Conservation (phyloP, 2,888 invertebrate genomes). For the Dusona sp. region DNA sequence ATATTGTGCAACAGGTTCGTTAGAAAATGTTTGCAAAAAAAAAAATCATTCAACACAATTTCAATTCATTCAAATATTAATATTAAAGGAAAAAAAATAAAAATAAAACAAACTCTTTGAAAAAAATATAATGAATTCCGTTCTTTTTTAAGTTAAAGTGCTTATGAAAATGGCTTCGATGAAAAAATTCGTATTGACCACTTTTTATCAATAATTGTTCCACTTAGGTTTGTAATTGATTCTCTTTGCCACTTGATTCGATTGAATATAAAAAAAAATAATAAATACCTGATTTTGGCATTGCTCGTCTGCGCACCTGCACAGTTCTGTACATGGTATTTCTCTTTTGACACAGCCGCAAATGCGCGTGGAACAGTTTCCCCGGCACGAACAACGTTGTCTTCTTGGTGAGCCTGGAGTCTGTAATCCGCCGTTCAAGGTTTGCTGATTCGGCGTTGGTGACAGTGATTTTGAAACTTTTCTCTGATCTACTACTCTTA, state of each 20-base stretch:
- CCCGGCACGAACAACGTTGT: conserved; percentile 44
- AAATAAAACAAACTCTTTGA: too few relatives aligned
- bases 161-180: background rate
- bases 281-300: conserved; percentile 58
- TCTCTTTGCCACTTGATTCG: background rate
- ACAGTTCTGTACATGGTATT: conserved; percentile 30
- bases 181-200: background rate
- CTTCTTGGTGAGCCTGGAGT: background rate
- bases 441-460: background rate
- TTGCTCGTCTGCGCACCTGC: conserved; percentile 39
- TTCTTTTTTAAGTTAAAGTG: too few relatives aligned
- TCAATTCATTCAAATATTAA: too few relatives aligned
- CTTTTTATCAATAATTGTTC: background rate
- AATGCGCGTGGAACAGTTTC: conserved; percentile 39
- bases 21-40: too few relatives aligned
- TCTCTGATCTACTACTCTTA: background rate
- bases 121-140: too few relatives aligned
- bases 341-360: conserved; percentile 59
- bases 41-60: too few relatives aligned
- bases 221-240: background rate
- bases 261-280: background rate
- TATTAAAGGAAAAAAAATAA: too few relatives aligned
- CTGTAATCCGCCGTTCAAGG: too few relatives aligned
- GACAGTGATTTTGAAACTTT: background rate
- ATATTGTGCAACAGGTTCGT: too few relatives aligned